Base-by-base conservation (phyloP, 2,797 vertebrate genomes). In the Falco peregrinus region DNA sequence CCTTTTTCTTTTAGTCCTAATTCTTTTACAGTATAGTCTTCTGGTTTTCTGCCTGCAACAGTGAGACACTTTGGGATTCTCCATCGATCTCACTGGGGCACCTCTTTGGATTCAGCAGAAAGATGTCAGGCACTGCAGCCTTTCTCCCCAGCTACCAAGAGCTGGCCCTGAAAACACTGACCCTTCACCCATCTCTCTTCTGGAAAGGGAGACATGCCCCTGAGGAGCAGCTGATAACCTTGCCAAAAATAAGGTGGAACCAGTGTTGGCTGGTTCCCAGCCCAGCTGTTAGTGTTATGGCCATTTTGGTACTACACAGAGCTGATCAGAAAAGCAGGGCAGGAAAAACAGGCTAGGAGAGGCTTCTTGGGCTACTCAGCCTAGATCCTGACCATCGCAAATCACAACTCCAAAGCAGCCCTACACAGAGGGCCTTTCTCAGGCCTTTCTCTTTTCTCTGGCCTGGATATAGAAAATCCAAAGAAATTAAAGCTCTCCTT, bases 41-140 rank as follows among this genome's bases (percentile, higher is more conserved):
- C 45, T 45, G 45, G 16, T 17, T 37, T 63, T 43, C 53, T 51
- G 35, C 57, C 75, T 53, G 25, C 16, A 60, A 31, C 50, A 79
- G 5, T 0, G 1, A 63, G 31, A 53, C 25, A 17, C 9, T 16
- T 31, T 0, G 6, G 73, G 48, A 74, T 31, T 60, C 31, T 33
- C 13, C 70, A 25, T 26, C 33, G 24, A 37, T 9, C 26, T 65
- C 4, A 0, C 6, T 21, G 60, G 51, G 56, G 18, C 37, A 51
- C 2, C 3, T n/a, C 53, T 63, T 35, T 41, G 37, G 29, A 8
- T 16, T 56, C 45, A 63, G 53, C 47, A 77, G 43, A 28, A 63
- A 50, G 50, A 22, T 41, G 26, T 12, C 53, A 15, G 2, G 47
- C 3, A 3, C 21, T 14, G 35, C 7, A 25, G 21, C 25, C 29